A percentile compares a stretch with the other conserved stretches of the same genome.
These are phyloP conservation scores for Arrhamphus sclerolepis DNA, from an alignment of 2,797 vertebrate species.

Conservation along the genomic window DNA sequence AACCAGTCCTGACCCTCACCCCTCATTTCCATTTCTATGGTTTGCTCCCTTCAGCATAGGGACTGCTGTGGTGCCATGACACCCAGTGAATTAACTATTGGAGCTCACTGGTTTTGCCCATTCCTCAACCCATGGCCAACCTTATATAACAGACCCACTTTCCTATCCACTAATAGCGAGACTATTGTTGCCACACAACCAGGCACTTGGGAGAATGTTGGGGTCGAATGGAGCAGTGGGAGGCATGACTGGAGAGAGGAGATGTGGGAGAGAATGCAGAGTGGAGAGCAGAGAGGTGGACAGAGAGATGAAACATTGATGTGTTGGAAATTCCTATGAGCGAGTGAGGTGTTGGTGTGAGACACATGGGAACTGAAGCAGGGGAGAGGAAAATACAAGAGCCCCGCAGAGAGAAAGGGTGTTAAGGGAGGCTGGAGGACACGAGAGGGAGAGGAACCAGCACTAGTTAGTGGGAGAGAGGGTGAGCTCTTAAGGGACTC, in stretches of 20 bases:
- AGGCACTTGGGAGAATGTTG: conserved; percentile 39
- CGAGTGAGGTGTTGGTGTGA: conserved; percentile 19
- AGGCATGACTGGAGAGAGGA: conserved; percentile 19
- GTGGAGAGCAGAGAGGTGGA: conserved; percentile 17
- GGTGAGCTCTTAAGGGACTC: conserved; percentile 21
- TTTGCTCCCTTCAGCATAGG: conserved; percentile 58
- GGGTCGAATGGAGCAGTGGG: conserved; percentile 25
- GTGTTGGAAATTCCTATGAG: conserved; percentile 22
- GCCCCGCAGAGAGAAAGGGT: conserved; percentile 4
- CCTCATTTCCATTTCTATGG: conserved; percentile 76
- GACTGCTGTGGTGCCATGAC: conserved; percentile 50
- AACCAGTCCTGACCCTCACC: conserved; percentile 52
- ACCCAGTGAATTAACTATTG: conserved; percentile 65
- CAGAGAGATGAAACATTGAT: conserved; percentile 13
- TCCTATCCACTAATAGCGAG: conserved; percentile 53
- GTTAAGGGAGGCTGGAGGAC: neutral
- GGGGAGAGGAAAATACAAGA: neutral
- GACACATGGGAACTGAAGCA: conserved; percentile 11
- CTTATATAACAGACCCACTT: conserved; percentile 75
- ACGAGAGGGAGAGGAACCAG: conserved; percentile 6
- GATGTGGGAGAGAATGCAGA: conserved; percentile 27
- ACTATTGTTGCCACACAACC: conserved; percentile 43
- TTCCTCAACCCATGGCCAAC: conserved; percentile 43
- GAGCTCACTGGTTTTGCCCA: conserved; percentile 43
- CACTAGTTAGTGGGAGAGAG: conserved; percentile 11